Evolutionary conservation across 2,888 invertebrate species (phyloP).

Genomic region (Calliopum simillimum): DNA sequence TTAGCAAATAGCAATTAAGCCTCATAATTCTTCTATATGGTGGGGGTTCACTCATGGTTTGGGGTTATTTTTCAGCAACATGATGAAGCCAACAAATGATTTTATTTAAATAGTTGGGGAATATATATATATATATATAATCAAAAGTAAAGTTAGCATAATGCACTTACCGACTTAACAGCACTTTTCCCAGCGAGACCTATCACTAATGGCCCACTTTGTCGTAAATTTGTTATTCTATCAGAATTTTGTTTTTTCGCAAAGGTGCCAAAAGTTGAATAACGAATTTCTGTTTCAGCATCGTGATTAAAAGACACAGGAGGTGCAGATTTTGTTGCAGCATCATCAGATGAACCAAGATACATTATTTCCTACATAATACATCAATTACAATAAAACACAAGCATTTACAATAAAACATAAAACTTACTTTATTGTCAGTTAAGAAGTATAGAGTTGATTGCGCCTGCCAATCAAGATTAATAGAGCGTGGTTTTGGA

Average conservation of each 20-base stretch:
- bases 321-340: constrained; percentile 64
- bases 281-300: constrained; percentile 52
- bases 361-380: constrained; percentile 68
- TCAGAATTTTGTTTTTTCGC: constrained; percentile 63
- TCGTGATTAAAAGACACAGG: constrained; percentile 60
- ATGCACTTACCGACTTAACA: constrained; percentile 69
- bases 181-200: constrained; percentile 66
- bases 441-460: constrained; percentile 74
- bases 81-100: no score
- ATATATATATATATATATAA: no score
- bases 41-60: no score
- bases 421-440: constrained; percentile 70
- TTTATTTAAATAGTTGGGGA: no score
- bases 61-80: no score
- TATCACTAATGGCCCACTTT: constrained; percentile 60
- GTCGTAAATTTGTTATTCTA: constrained; percentile 36
- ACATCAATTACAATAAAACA: constrained; percentile 8
- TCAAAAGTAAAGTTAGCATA: no score
- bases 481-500: constrained; percentile 66
- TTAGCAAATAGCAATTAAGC: no score
- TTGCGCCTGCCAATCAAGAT: constrained; percentile 72
- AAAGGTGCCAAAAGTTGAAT: constrained; percentile 69
- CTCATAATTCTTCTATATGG: no score
- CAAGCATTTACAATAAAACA: not conserved
- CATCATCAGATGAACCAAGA: constrained; percentile 66